Percentiles rank a stretch among this genome's conserved stretches.
Evolutionary conservation across 2,113 vertebrate genomes (phyloP).

Genomic region (Dendrocopos noguchii): DNA sequence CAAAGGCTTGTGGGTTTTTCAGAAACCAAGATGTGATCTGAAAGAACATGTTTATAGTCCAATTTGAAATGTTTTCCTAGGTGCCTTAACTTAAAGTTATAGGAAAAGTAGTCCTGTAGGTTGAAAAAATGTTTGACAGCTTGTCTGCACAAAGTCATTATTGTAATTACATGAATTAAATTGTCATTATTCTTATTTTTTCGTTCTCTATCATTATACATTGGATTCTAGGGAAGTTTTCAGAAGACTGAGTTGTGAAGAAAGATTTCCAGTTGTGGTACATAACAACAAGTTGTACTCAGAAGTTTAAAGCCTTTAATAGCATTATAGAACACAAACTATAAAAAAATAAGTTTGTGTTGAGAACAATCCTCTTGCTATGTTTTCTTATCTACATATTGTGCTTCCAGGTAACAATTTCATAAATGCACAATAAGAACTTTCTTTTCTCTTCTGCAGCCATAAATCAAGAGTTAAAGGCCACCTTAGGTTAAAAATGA

Average conservation of each 20-base stretch:
- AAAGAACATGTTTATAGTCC: not conserved
- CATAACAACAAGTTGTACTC: not conserved
- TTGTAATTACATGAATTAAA: not conserved
- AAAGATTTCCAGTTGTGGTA: not conserved
- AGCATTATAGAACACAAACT: not conserved
- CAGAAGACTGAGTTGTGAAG: not conserved
- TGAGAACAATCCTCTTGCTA: not conserved
- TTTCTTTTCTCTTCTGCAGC: slow-evolving; percentile 74
- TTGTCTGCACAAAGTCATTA: not conserved
- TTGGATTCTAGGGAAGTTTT: not conserved
- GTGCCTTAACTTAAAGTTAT: not conserved
- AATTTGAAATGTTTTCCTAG: not conserved
- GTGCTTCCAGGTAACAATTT: not conserved
- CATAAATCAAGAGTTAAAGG: slow-evolving; percentile 97
- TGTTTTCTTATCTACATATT: not conserved
- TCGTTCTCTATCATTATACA: not conserved
- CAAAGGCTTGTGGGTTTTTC: too few relatives aligned
- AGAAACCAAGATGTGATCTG: not conserved
- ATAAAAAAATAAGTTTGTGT: not conserved
- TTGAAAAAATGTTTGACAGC: not conserved
- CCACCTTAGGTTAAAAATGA: slow-evolving; percentile 97
- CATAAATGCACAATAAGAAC: not conserved
- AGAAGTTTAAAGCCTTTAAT: not conserved
- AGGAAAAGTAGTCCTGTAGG: not conserved
- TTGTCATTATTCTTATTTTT: not conserved